These are phyloP conservation scores for Magallana gigas DNA, from an alignment of 1,140 invertebrate genomes.

Conservation along the genomic window DNA sequence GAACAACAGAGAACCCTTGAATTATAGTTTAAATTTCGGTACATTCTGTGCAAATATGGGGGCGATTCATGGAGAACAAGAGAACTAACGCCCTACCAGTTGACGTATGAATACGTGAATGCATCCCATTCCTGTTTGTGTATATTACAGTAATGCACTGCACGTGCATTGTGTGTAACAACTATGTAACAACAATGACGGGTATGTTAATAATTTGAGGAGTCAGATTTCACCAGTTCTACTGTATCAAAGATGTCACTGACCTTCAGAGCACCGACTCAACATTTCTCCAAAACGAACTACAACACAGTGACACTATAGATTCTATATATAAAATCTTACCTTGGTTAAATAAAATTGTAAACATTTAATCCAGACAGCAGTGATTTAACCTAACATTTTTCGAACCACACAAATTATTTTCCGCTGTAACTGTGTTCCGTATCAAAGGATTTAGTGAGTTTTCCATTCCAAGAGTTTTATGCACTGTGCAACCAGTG, in stretches of 20 bases:
- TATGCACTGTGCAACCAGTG: slow-evolving; percentile 1
- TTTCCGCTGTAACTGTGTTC: background rate
- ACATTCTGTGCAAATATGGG: background rate
- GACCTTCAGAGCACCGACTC: background rate
- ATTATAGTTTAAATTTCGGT: background rate
- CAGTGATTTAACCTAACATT: background rate
- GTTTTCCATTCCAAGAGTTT: background rate
- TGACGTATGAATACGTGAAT: background rate
- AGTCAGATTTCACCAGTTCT: background rate
- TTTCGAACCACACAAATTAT: background rate
- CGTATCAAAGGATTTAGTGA: background rate
- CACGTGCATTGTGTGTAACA: background rate
- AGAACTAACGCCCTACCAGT: background rate
- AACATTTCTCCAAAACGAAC: no score
- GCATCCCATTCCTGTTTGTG: background rate
- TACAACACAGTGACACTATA: no score
- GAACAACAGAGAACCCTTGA: no score
- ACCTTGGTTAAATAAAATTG: background rate
- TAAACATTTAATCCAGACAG: background rate
- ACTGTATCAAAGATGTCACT: background rate
- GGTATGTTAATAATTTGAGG: background rate
- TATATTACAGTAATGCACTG: slow-evolving; percentile 1
- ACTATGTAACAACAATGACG: slow-evolving; percentile 5
- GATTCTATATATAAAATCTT: background rate
- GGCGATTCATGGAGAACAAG: background rate